phyloP scores from a whole-genome alignment of 2,888 invertebrate genomes.

The Amiota minor region DNA sequence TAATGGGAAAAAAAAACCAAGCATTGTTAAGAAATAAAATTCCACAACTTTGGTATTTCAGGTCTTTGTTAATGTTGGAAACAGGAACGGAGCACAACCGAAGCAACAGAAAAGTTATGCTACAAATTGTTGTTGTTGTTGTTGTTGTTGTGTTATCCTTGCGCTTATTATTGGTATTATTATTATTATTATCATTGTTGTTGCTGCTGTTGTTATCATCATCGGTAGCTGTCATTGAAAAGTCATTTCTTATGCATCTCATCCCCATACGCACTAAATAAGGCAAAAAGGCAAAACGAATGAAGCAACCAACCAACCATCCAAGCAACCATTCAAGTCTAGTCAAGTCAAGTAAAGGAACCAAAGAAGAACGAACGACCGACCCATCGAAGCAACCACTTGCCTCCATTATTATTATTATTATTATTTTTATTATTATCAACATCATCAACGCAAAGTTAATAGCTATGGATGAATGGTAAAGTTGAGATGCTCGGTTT shows the following conservation, averaged over 20 bases:
- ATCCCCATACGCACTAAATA: constrained; percentile 2
- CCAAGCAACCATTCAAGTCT: not conserved
- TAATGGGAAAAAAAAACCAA: not conserved
- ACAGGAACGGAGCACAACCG: not conserved
- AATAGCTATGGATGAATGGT: not conserved
- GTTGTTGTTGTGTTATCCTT: no score
- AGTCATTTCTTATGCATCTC: constrained; percentile 14
- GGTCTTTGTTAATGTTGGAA: constrained; percentile 40
- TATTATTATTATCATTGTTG: not conserved
- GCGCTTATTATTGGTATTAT: no score
- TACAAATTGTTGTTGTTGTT: not conserved
- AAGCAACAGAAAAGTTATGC: constrained; percentile 12
- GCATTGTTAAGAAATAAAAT: constrained; percentile 64
- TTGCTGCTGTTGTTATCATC: not conserved
- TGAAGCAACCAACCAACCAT: constrained; percentile 1
- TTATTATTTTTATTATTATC: constrained; percentile 17
- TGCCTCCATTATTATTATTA: not conserved
- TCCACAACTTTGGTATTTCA: constrained; percentile 61
- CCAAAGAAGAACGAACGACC: not conserved
- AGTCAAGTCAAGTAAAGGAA: not conserved
- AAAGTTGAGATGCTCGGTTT: no score
- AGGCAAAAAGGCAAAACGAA: not conserved
- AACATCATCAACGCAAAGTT: constrained; percentile 27
- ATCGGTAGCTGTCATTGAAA: constrained; percentile 1
- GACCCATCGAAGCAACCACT: constrained; percentile 4